Conservation (phyloP, 2,888 invertebrate genomes). For the Phaedon cochleariae region DNA sequence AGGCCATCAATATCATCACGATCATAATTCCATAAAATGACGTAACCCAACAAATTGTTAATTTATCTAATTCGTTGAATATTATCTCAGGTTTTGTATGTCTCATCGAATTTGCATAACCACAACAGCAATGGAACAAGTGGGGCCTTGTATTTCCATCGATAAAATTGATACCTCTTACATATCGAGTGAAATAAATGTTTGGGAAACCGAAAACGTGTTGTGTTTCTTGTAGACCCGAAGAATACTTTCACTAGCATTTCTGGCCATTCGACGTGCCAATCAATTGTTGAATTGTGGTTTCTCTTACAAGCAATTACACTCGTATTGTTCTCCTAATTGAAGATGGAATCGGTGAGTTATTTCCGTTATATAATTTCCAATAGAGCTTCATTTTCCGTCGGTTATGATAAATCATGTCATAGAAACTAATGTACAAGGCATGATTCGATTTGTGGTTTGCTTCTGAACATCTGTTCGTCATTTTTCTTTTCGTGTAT, state of each 20-base stretch:
- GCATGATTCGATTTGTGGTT: not conserved
- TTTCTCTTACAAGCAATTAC: constrained; percentile 28
- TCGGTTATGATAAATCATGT: too few relatives aligned
- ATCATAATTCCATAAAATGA: constrained; percentile 12
- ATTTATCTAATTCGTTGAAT: constrained; percentile 1
- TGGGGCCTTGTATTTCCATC: constrained; percentile 1
- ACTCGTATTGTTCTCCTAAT: constrained; percentile 9
- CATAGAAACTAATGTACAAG: constrained; percentile 7
- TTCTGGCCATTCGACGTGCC: constrained; percentile 26
- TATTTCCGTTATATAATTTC: constrained; percentile 19
- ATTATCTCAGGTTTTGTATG: constrained; percentile 9
- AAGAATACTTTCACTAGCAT: constrained; percentile 39
- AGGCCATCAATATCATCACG: not conserved
- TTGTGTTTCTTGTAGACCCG: constrained; percentile 6
- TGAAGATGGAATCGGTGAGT: constrained; percentile 40
- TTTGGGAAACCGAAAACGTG: constrained; percentile 21
- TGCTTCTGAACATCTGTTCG: not conserved
- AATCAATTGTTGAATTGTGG: constrained; percentile 29
- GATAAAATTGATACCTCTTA: not conserved
- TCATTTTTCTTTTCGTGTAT: too few relatives aligned
- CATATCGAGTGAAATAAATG: constrained; percentile 2
- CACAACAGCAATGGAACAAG: constrained; percentile 14
- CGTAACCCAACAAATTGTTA: constrained; percentile 19
- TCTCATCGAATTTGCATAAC: constrained; percentile 19
- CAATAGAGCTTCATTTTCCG: not conserved